Percentiles rank a stretch among this genome's conserved stretches.
These are phyloP conservation scores for Plebejus anna DNA, from an alignment of 2,888 invertebrate genomes.

Conservation along the genomic window DNA sequence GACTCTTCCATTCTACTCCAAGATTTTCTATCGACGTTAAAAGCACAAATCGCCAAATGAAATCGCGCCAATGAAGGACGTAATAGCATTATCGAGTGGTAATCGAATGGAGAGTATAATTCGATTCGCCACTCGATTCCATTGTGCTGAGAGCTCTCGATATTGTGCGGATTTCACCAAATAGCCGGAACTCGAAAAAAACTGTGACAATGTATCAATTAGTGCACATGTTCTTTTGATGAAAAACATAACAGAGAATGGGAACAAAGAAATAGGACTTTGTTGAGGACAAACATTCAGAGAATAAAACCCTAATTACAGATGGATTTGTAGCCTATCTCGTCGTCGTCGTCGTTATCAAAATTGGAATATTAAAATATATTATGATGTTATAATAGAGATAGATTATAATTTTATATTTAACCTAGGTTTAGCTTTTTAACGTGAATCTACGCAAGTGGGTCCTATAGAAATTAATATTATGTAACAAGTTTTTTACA, in stretches of 20 bases:
- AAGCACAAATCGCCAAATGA: slow-evolving; percentile 26
- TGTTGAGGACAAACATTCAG: background rate
- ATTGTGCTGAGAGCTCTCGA: slow-evolving; percentile 39
- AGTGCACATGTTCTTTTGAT: slow-evolving; percentile 16
- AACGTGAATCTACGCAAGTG: too few relatives aligned
- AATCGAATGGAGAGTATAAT: slow-evolving; percentile 47
- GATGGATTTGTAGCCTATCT: too few relatives aligned
- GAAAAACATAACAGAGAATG: background rate
- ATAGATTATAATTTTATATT: too few relatives aligned
- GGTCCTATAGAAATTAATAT: too few relatives aligned
- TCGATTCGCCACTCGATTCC: slow-evolving; percentile 42
- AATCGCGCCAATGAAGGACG: slow-evolving; percentile 37
- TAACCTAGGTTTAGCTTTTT: too few relatives aligned
- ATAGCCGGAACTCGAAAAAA: slow-evolving; percentile 18
- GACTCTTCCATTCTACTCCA: background rate
- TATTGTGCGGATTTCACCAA: slow-evolving; percentile 21
- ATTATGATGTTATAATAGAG: too few relatives aligned
- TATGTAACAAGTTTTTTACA: too few relatives aligned
- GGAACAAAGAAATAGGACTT: background rate
- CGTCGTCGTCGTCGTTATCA: too few relatives aligned
- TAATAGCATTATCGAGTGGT: slow-evolving; percentile 45
- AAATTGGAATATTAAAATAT: too few relatives aligned
- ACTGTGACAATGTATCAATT: slow-evolving; percentile 10
- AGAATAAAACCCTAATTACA: background rate
- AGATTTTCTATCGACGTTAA: background rate